Conservation (phyloP, 1,140 invertebrate species). For the Drosophila bipectinata region DNA sequence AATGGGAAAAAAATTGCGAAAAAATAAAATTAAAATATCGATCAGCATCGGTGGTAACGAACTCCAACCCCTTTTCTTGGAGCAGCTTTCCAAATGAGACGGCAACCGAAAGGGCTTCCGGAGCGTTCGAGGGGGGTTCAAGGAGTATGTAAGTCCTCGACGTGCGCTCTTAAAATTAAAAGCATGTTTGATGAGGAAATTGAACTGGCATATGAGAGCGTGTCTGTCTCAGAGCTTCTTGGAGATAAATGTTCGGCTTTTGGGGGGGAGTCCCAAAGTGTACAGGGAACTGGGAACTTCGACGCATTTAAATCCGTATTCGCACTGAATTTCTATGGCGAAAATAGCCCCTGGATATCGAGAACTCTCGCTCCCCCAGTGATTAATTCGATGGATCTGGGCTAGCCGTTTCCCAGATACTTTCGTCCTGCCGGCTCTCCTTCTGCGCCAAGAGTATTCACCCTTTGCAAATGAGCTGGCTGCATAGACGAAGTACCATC, state of each 20-base stretch:
- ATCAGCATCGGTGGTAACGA: slow-evolving; percentile 74
- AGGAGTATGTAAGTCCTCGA: slow-evolving; percentile 46
- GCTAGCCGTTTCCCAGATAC: slow-evolving; percentile 1
- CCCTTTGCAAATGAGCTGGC: slow-evolving; percentile 76
- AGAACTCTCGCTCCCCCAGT: slow-evolving; percentile 2
- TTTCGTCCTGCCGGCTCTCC: slow-evolving; percentile 20
- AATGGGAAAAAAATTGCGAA: slow-evolving; percentile 63
- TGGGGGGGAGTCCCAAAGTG: neutral
- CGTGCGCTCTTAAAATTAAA: slow-evolving; percentile 72
- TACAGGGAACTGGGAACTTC: neutral
- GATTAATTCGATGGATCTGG: slow-evolving; percentile 1
- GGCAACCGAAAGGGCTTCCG: slow-evolving; percentile 54
- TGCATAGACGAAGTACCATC: slow-evolving; percentile 1
- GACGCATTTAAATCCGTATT: neutral
- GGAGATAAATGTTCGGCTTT: neutral
- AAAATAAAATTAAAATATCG: slow-evolving; percentile 82
- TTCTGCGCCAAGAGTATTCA: slow-evolving; percentile 74
- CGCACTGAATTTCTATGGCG: slow-evolving; percentile 4
- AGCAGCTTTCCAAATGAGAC: slow-evolving; percentile 48
- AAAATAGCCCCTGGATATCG: slow-evolving; percentile 12
- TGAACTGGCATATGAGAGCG: slow-evolving; percentile 56
- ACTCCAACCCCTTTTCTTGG: slow-evolving; percentile 70
- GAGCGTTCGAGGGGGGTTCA: neutral
- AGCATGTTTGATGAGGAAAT: slow-evolving; percentile 70
- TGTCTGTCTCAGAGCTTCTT: slow-evolving; percentile 6